Conservation (phyloP, 2,113 vertebrate genomes). For the Hassar affinis region DNA sequence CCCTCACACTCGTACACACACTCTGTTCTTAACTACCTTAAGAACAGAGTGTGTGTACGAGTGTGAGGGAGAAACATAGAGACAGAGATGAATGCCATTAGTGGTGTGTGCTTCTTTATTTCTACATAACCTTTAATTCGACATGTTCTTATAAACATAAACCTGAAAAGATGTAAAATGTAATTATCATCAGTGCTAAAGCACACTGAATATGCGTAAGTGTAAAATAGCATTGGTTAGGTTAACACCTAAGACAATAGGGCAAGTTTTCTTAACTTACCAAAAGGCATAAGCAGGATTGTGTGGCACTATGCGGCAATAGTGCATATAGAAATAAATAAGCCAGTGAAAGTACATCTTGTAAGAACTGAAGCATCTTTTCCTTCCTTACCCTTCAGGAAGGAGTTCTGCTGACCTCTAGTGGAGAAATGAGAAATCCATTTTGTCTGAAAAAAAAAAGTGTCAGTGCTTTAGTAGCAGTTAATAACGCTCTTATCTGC, state of each 20-base stretch:
- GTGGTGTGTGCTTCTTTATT: conserved; percentile 51
- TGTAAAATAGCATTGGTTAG: not conserved
- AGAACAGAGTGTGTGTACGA: not conserved
- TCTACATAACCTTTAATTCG: conserved; percentile 39
- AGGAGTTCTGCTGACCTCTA: conserved; percentile 68
- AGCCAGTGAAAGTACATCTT: not conserved
- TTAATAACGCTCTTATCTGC: conserved; percentile 9
- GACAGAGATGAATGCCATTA: conserved; percentile 33
- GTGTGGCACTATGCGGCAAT: too few species aligned
- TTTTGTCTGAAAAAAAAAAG: not conserved
- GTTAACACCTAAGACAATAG: not conserved
- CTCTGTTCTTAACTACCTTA: not conserved
- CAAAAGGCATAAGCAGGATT: not conserved
- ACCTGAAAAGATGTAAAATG: not conserved
- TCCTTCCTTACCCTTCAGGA: not conserved
- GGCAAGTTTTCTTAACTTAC: not conserved
- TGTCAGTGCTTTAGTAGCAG: not conserved
- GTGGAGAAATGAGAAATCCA: conserved; percentile 52
- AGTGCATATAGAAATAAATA: not conserved
- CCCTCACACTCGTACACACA: not conserved
- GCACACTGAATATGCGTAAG: not conserved
- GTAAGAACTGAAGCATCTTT: not conserved
- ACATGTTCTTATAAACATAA: not conserved
- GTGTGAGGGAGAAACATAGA: not conserved
- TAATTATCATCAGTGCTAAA: not conserved